Conservation (phyloP, 2,797 vertebrate species). For the Megaceryle alcyon region DNA sequence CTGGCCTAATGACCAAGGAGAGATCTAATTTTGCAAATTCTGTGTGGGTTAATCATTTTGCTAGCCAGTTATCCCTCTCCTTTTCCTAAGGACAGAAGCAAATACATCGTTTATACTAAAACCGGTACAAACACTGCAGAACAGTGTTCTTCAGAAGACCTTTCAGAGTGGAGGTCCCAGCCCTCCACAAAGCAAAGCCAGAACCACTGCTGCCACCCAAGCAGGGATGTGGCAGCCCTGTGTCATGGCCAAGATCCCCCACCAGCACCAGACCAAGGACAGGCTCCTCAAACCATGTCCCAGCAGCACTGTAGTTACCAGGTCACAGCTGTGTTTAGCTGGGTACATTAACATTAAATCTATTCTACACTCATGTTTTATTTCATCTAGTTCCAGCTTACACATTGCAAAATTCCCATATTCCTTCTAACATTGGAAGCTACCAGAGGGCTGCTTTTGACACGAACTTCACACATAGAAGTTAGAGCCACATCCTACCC, state of each 20-base stretch:
- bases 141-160: background rate
- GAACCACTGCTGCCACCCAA: background rate
- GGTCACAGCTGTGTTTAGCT: no score
- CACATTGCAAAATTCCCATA: background rate
- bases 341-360: background rate
- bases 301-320: background rate
- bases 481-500: background rate
- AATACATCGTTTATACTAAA: background rate
- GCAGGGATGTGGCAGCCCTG: accelerated
- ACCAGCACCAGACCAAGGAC: accelerated
- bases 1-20: background rate
- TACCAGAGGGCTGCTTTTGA: background rate
- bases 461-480: background rate
- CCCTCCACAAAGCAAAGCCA: background rate
- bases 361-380: background rate
- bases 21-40: background rate
- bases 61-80: background rate
- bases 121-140: background rate
- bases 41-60: background rate
- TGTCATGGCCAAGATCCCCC: accelerated
- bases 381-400: background rate
- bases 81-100: background rate
- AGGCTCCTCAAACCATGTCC: background rate
- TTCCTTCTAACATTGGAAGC: background rate
- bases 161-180: no score